Base-by-base conservation (phyloP, 2,113 vertebrate genomes). In the Pagrus major region DNA sequence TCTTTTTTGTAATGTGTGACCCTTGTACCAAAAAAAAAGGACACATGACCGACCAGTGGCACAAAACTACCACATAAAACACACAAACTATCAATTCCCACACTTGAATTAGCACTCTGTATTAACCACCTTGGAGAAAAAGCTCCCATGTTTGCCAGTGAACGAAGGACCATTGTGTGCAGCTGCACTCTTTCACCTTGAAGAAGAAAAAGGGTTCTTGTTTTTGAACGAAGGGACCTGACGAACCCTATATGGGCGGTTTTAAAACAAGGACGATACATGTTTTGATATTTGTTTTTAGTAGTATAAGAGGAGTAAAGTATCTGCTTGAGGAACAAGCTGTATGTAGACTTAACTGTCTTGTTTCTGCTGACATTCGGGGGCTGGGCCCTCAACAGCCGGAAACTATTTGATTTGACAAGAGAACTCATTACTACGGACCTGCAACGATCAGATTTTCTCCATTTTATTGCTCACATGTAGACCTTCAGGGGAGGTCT, bases 301-400 rank as follows among this genome's bases (percentile, higher is more conserved):
- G 46, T 56, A 56, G 61, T 61, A 59, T 87, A 70, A 81, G 75
- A 70, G 16, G 61, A 82, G 71, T 72, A 47, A 76, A 52, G 44
- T 56, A 54, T 77, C 85, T 90, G 84, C 85, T 86, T 42, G n/a
- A 88, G 78, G 76, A 90, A 76, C 81, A 71, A 84, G 56, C 71
- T 71, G 72, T 83, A 42, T 54, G 70, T 81, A 49, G 65, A 77
- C 58, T 56, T 33, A 52, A 31, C 80, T 79, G 74, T 82, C 75
- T 77, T 29, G 84, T 91, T 92, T 83, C 90, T 83, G 93, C 86
- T 87, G 84, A 90, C 88, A 33, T 86, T 82, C 35, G 73, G 89
- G 94, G 94, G 94, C 93, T 91, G 94, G 93, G 93, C 91, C 94
- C 93, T 90, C 91, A 76, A 77, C 89, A 90, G 88, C 92, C 64